Percentiles rank a stretch among this genome's conserved stretches.
Conservation (phyloP, 2,113 vertebrate species). For the Engraulis encrasicolus region DNA sequence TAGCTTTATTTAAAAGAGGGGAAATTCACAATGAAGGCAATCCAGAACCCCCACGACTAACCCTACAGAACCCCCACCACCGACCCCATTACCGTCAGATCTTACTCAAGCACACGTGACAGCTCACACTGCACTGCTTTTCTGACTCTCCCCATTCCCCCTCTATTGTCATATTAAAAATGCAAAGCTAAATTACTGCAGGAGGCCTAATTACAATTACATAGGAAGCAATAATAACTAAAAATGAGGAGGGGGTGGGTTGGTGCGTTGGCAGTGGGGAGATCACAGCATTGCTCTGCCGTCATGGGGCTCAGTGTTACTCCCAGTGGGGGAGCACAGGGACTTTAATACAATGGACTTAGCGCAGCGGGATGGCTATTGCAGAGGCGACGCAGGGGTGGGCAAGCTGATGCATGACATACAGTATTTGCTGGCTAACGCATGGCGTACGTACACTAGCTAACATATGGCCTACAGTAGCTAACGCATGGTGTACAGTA, state of each 20-base stretch:
- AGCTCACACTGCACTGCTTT: neutral
- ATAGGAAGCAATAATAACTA: neutral
- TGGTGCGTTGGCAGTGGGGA: no score
- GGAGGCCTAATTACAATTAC: constrained; percentile 14
- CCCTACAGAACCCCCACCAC: no score
- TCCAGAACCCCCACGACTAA: no score
- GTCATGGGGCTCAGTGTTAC: neutral
- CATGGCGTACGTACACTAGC: no score
- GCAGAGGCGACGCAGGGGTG: neutral
- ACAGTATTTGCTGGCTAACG: no score
- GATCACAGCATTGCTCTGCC: neutral
- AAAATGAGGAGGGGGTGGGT: neutral
- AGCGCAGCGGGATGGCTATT: neutral
- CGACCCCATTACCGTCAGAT: neutral
- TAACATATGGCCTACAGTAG: no score
- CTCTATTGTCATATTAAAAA: constrained; percentile 3
- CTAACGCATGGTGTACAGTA: no score
- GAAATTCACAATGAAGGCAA: neutral
- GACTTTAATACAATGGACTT: neutral
- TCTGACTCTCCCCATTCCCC: neutral
- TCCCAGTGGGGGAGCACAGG: neutral
- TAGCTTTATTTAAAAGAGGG: constrained; percentile 40
- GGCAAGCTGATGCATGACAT: no score
- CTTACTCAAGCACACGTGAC: neutral
- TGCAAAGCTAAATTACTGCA: neutral